Conservation (phyloP, 2,888 invertebrate genomes). For the Alcis repandata region DNA sequence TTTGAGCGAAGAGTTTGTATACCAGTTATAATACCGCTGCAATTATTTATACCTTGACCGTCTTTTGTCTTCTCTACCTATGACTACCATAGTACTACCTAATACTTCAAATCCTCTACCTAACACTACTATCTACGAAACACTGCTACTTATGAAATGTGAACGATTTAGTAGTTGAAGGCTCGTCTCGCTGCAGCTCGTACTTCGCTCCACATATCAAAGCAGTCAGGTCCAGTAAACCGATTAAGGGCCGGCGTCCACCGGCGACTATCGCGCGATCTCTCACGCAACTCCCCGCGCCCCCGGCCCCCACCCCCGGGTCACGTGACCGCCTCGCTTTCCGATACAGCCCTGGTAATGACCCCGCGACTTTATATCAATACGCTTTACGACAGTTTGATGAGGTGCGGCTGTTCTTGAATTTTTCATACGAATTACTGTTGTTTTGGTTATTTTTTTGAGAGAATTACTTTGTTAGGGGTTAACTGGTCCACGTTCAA, state of each 20-base stretch:
- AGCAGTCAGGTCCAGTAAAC: slow-evolving; percentile 75
- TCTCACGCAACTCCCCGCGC: slow-evolving; percentile 68
- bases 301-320: slow-evolving; percentile 42
- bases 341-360: slow-evolving; percentile 74
- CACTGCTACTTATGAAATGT: too few relatives aligned
- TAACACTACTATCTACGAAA: too few relatives aligned
- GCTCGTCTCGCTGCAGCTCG: slow-evolving; percentile 17
- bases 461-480: not conserved
- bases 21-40: too few relatives aligned
- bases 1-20: too few relatives aligned
- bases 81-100: too few relatives aligned
- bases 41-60: too few relatives aligned
- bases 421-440: slow-evolving; percentile 16
- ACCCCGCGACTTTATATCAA: slow-evolving; percentile 75
- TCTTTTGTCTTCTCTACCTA: too few relatives aligned
- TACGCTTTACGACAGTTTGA: slow-evolving; percentile 51
- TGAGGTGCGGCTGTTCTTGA: slow-evolving; percentile 32
- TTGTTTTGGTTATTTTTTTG: not conserved
- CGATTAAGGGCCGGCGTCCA: slow-evolving; percentile 76
- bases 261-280: slow-evolving; percentile 74
- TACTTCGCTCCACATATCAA: slow-evolving; percentile 52
- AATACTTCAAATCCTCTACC: too few relatives aligned
- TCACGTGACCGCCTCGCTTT: slow-evolving; percentile 65
- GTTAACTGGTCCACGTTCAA: too few relatives aligned
- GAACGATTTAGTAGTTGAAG: too few relatives aligned